Base-by-base conservation (phyloP, 2,797 vertebrate genomes). In the Alcedo atthis region DNA sequence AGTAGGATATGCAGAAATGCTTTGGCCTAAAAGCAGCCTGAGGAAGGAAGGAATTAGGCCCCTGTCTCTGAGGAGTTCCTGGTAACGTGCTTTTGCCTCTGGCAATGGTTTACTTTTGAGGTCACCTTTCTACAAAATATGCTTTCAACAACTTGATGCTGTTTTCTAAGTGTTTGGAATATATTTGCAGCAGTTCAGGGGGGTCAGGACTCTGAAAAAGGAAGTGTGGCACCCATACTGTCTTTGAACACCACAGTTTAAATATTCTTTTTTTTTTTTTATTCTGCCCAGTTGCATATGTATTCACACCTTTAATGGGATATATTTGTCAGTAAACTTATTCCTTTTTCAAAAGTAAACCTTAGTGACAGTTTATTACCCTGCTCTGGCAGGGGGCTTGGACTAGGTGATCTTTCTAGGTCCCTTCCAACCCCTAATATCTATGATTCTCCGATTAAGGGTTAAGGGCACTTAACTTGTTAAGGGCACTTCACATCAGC, bases 141-240 rank as follows among this genome's bases (percentile, higher is more conserved):
- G 24, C 40, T 96, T 94, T 91, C 85, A 92, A 85, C 48, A 81
- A 64, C 21, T 91, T 77, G 53, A 16, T 78, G 18, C 26, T 77
- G 37, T 69, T 90, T 94, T 92, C 59, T 58, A 94, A 90, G 78
- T 83, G 59, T 84, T 74, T 81, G 49, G 62, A 84, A 69, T 68
- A 71, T 22, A 58, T 77, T 77, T 94, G 17, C 85, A 59, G 76
- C 35, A 66, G 66, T 86, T 89, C 53, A 74, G 49, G 24, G 30
- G 42, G 85, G 68, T 66, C 48, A 67, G 28, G 42, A 49, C 33
- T 74, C 28, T 74, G 55, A 69, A 78, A 81, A 83, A 77, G 28
- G 37, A 57, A 70, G 30, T 4, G 6, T 81, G 30, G 57, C 15
- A 48, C 25, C 6, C 4, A 4, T 14, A 48, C 2, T 0, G 0